Evolutionary conservation across 2,797 vertebrate species (phyloP).

Genomic region (Pogonophryne albipinna): DNA sequence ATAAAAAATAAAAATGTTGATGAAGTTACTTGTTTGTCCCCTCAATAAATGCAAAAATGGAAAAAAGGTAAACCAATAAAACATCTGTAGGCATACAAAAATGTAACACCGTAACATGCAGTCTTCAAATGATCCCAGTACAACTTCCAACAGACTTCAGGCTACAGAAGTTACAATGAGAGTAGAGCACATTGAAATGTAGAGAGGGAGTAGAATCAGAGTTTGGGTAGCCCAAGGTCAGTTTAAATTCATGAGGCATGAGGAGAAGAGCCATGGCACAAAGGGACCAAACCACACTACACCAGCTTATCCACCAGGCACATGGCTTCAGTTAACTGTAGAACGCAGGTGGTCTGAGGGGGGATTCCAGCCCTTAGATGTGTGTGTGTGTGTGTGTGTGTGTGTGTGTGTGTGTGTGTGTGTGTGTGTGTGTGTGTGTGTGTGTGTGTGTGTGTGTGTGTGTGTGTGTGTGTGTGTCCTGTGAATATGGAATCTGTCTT

Average conservation of each 20-base stretch:
- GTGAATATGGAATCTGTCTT: conserved; percentile 34
- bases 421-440: conserved; percentile 21
- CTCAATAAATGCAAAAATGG: no score
- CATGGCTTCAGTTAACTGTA: conserved; percentile 84
- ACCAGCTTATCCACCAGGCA: conserved; percentile 70
- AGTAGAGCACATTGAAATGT: conserved; percentile 21
- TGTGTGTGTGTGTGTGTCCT: conserved; percentile 21
- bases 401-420: conserved; percentile 8
- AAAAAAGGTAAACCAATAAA: no score
- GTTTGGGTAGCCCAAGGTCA: conserved; percentile 58
- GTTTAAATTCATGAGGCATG: conserved; percentile 58
- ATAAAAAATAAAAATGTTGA: not conserved
- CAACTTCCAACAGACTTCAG: conserved; percentile 10
- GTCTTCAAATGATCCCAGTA: conserved; percentile 24
- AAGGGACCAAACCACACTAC: conserved; percentile 67
- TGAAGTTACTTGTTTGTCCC: no score
- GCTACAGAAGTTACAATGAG: conserved; percentile 11
- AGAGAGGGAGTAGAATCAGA: conserved; percentile 30
- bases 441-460: conserved; percentile 14
- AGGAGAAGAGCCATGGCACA: conserved; percentile 67
- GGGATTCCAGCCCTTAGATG: conserved; percentile 72
- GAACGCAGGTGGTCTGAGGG: conserved; percentile 79
- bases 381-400: conserved; percentile 21
- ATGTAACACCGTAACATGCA: conserved; percentile 6
- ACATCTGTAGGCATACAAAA: not conserved